Evolutionary conservation across 2,888 invertebrate species (phyloP).

Genomic region (Drosophila tanythrix): DNA sequence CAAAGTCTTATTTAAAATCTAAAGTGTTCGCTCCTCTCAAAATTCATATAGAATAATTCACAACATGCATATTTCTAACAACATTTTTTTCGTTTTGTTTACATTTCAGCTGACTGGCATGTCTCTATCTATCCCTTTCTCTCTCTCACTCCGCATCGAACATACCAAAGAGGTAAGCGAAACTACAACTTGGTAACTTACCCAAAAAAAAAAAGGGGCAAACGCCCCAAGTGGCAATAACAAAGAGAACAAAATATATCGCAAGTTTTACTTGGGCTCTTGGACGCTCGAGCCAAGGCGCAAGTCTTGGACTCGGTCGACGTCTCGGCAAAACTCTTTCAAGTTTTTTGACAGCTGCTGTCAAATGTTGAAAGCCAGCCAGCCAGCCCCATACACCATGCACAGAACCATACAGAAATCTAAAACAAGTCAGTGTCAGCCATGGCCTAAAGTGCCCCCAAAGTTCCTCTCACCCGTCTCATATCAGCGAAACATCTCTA

Average conservation of each 20-base stretch:
- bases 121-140: background rate
- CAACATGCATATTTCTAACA: slow-evolving; percentile 30
- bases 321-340: slow-evolving; percentile 78
- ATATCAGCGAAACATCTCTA: slow-evolving; percentile 71
- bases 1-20: background rate
- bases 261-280: slow-evolving; percentile 68
- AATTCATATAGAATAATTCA: background rate
- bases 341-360: slow-evolving; percentile 80
- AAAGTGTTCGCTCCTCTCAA: background rate
- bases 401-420: slow-evolving; percentile 61
- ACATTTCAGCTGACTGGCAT: slow-evolving; percentile 40
- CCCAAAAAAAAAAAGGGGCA: slow-evolving; percentile 48
- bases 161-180: slow-evolving; percentile 38
- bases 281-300: slow-evolving; percentile 48
- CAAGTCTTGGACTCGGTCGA: slow-evolving; percentile 54
- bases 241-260: slow-evolving; percentile 73
- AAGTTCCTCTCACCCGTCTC: slow-evolving; percentile 49
- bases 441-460: slow-evolving; percentile 61
- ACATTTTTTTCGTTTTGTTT: slow-evolving; percentile 19
- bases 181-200: slow-evolving; percentile 51
- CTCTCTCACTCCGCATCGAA: background rate
- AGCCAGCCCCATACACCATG: slow-evolving; percentile 20
- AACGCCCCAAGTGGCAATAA: slow-evolving; percentile 68
- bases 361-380: slow-evolving; percentile 78
- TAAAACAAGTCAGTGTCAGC: slow-evolving; percentile 72